Evolutionary conservation across 2,113 vertebrate genomes (phyloP).

Genomic region (Parotia lawesii): DNA sequence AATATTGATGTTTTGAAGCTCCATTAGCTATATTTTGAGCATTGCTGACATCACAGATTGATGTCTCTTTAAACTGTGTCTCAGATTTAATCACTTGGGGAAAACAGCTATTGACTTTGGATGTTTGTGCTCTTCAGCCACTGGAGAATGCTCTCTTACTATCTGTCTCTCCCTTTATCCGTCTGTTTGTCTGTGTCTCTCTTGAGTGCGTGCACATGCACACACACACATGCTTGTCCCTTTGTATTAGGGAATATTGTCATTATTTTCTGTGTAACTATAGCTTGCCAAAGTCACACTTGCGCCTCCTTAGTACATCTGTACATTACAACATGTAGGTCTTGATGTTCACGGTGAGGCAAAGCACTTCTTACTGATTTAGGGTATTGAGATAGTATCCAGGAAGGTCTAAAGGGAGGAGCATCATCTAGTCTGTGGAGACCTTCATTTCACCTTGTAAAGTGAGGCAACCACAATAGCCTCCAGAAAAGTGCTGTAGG

Average conservation of each 20-base stretch:
- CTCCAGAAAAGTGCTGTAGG: slow-evolving; percentile 62
- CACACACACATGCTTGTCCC: neutral
- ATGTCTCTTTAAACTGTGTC: slow-evolving; percentile 84
- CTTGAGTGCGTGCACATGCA: neutral
- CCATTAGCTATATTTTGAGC: slow-evolving; percentile 81
- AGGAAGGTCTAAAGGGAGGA: slow-evolving; percentile 49
- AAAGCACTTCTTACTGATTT: slow-evolving; percentile 41
- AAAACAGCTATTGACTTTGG: slow-evolving; percentile 77
- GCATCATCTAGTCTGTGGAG: neutral
- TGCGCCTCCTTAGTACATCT: slow-evolving; percentile 76
- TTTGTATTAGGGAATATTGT: neutral
- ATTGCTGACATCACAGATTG: slow-evolving; percentile 83
- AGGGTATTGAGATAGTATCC: slow-evolving; percentile 16
- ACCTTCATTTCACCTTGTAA: slow-evolving; percentile 82
- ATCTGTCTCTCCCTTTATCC: neutral
- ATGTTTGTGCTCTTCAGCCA: slow-evolving; percentile 70
- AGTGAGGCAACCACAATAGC: slow-evolving; percentile 52
- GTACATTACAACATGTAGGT: slow-evolving; percentile 42
- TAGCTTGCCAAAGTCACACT: slow-evolving; percentile 48
- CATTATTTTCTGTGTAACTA: slow-evolving; percentile 71
- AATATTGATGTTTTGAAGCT: slow-evolving; percentile 84
- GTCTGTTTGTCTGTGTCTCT: neutral
- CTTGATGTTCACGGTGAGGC: neutral
- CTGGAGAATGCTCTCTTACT: slow-evolving; percentile 62
- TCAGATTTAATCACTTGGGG: slow-evolving; percentile 78